These are phyloP conservation scores for Hydropotes inermis DNA, from an alignment of 2,113 vertebrate genomes.

Conservation along the genomic window DNA sequence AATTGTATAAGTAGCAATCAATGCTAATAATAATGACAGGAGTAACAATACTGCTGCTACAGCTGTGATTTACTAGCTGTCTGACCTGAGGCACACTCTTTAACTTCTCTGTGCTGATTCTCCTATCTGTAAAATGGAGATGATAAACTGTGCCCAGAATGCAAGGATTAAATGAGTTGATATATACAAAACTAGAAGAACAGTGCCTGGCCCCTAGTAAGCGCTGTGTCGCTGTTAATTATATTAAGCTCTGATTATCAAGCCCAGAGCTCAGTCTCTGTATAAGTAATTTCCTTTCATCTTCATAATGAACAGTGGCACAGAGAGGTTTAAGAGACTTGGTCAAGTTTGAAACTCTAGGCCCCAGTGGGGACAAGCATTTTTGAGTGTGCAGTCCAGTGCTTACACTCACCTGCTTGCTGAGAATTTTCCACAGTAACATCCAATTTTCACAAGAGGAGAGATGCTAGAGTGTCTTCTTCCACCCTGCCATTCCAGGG, in stretches of 20 bases:
- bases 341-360: background rate
- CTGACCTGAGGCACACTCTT: background rate
- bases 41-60: background rate
- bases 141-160: background rate
- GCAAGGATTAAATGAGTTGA: background rate
- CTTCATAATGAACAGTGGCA: background rate
- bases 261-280: background rate
- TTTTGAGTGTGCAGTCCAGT: background rate
- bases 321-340: background rate
- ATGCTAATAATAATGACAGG: background rate
- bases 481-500: background rate
- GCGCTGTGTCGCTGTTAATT: background rate
- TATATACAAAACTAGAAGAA: background rate
- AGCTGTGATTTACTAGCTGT: background rate
- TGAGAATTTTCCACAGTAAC: background rate
- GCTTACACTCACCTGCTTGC: background rate
- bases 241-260: background rate
- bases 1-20: background rate
- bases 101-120: background rate
- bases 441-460: background rate
- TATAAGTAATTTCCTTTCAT: background rate
- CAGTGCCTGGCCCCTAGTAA: background rate
- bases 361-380: background rate
- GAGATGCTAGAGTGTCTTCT: background rate
- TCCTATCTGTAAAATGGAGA: background rate